Conservation (phyloP, 2,888 invertebrate species). For the Parthenolecanium corni region DNA sequence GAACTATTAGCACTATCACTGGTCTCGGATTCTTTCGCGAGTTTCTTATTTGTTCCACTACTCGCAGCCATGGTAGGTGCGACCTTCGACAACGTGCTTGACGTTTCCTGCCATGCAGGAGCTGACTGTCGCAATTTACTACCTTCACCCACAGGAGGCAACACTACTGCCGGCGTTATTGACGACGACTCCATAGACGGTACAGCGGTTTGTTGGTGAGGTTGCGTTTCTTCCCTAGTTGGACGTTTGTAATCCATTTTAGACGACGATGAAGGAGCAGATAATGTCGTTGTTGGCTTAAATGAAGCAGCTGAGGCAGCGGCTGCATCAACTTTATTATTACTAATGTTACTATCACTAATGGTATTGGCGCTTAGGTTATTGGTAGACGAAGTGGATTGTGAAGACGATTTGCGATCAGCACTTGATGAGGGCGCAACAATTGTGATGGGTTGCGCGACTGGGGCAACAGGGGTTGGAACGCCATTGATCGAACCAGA, state of each 20-base stretch:
- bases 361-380: neutral
- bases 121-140: neutral
- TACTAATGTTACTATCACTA: neutral
- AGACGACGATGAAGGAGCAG: neutral
- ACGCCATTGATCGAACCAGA: no score
- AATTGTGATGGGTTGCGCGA: no score
- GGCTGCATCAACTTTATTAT: neutral
- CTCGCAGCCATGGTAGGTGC: neutral
- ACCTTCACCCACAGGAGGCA: neutral
- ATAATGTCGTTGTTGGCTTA: slow-evolving; percentile 1
- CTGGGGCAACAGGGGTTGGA: no score
- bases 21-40: no score
- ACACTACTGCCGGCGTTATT: neutral
- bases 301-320: neutral
- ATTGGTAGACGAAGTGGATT: neutral
- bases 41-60: neutral
- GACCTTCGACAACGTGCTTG: neutral
- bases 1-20: no score
- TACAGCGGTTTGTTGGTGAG: neutral
- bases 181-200: neutral
- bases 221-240: slow-evolving; percentile 19
- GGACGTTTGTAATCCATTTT: slow-evolving; percentile 22
- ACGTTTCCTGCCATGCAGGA: neutral
- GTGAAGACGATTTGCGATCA: no score
- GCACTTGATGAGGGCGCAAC: no score